Conservation (phyloP, 1,140 invertebrate species). For the Chironomus striatipennis region DNA sequence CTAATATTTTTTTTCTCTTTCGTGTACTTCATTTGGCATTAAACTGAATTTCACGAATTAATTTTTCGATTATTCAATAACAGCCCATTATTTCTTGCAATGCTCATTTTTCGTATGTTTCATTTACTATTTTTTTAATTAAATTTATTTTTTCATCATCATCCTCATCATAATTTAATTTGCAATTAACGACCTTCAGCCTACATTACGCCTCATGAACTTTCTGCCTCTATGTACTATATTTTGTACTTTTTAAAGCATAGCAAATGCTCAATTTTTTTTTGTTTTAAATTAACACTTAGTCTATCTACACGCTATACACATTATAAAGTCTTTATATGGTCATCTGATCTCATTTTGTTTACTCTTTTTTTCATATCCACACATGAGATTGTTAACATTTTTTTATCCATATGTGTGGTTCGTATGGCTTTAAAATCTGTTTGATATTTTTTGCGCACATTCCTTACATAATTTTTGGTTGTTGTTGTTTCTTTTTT, state of each 20-base stretch:
- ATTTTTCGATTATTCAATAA: too few relatives aligned
- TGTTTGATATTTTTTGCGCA: not conserved
- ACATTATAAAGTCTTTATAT: not conserved
- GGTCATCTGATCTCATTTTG: not conserved
- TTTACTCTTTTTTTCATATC: not conserved
- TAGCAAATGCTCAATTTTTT: too few relatives aligned
- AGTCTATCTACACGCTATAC: too few relatives aligned
- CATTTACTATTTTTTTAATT: too few relatives aligned
- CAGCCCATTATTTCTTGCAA: too few relatives aligned
- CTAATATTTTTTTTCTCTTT: too few relatives aligned
- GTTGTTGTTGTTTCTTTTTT: not conserved
- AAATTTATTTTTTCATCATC: not conserved
- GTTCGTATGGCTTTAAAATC: not conserved
- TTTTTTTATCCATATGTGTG: not conserved
- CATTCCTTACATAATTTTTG: not conserved
- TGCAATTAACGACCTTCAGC: conserved; percentile 7
- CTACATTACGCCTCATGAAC: not conserved
- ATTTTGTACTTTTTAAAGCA: not conserved
- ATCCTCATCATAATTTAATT: not conserved
- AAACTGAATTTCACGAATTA: too few relatives aligned
- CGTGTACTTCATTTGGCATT: too few relatives aligned
- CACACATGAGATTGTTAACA: not conserved
- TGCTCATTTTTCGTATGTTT: too few relatives aligned
- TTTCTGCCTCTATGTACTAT: not conserved
- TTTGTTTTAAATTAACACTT: too few relatives aligned